Evolutionary conservation across 1,140 invertebrate genomes (phyloP), one percentile per base, ranked within the genome.

Genomic region (Tetragnatha versicolor): DNA sequence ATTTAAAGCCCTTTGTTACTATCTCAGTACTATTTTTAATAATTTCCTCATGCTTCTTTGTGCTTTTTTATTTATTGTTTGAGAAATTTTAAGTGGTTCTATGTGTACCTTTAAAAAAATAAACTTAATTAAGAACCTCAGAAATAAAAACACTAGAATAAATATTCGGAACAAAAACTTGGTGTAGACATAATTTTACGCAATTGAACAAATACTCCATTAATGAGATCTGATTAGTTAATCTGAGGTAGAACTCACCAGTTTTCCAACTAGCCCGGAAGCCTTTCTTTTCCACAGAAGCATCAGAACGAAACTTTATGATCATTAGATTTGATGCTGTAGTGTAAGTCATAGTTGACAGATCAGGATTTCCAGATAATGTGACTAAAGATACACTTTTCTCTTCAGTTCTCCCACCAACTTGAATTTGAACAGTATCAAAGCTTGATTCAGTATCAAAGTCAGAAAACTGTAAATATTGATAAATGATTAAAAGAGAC

Each of bases 261-360:
- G 86, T 87, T 82, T 85, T 85, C 86, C 86, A 87, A 35, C 82
- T 84, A 3, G 86, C 86, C 61, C 87, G 82, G 86, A 98, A 98
- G 66, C 96, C 96, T 88, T 95, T 94, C 81, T 93, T 92, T 88
- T 98, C 96, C 29, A 97, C 94, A 2, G 94, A 93, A 12, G 92
- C 92, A 85, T 98, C 97, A 0, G 95, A 93, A 81, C 93, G 93
- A 87, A 98, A 98, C 86, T 97, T 97, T 79, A 99, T 91, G 75
- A 98, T 96, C 94, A 99, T 98, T 82, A 98, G 97, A 85, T 98
- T 98, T 17, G 95, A 96, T 20, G 95, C 96, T 0, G 96, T 97
- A 4, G 95, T 93, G 85, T 93, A 97, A 3, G 93, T 90, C 84
- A 92, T 92, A 76, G 90, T 92, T 49, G 92, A 91, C 63, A 94